A percentile compares a stretch with the other conserved stretches of the same genome.
phyloP scores from a whole-genome alignment of 2,797 vertebrate genomes.

The Crenuchus spilurus region DNA sequence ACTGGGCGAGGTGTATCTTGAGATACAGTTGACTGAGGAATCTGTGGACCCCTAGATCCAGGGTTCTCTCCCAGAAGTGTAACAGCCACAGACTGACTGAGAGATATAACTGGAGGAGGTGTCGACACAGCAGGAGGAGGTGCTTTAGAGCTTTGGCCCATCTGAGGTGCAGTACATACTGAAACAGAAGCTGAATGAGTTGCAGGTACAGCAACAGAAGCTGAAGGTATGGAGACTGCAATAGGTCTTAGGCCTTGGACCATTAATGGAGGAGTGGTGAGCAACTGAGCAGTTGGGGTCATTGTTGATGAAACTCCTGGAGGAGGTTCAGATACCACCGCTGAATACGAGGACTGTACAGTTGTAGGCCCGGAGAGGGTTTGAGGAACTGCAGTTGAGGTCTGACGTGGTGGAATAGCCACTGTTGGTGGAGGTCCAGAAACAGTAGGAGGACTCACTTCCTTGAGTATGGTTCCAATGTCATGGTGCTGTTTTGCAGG shows the following conservation, averaged over 20 bases:
- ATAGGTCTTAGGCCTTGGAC: conserved; percentile 62
- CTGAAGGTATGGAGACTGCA: conserved; percentile 47
- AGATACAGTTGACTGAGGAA: conserved; percentile 49
- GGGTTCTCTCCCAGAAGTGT: conserved; percentile 33
- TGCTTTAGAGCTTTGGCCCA: conserved; percentile 47
- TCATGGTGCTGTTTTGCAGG: conserved; percentile 61
- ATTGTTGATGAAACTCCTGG: not conserved
- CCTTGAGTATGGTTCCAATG: conserved; percentile 58
- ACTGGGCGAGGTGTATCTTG: conserved; percentile 51
- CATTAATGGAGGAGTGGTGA: conserved; percentile 60
- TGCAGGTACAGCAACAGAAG: conserved; percentile 49
- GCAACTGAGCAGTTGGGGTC: conserved; percentile 55
- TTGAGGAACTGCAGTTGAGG: conserved; percentile 16
- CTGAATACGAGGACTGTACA: conserved; percentile 21
- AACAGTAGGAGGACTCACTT: conserved; percentile 53
- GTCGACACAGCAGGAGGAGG: conserved; percentile 46
- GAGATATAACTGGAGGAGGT: conserved; percentile 20
- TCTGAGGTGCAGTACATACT: conserved; percentile 41
- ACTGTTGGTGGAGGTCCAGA: conserved; percentile 46
- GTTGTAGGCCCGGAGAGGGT: not conserved
- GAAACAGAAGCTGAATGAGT: conserved; percentile 54
- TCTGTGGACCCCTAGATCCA: conserved; percentile 14
- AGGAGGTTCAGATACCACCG: not conserved
- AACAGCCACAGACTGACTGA: conserved; percentile 31
- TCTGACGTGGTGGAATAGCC: conserved; percentile 30